Conservation (phyloP, 2,797 vertebrate genomes). For the Mus caroli region DNA sequence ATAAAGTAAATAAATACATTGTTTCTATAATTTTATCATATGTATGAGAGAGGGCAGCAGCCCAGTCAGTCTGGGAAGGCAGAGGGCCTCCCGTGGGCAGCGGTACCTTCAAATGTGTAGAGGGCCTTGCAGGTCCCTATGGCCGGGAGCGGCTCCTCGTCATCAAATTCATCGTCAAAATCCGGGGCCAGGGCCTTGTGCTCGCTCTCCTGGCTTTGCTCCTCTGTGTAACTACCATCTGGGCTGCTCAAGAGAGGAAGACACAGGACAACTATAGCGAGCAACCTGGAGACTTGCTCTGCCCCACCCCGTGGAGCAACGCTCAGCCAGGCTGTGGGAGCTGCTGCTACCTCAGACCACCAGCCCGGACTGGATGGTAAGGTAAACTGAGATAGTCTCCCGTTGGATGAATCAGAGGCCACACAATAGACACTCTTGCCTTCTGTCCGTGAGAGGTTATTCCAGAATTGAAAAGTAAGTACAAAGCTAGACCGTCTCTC, state of each 20-base stretch:
- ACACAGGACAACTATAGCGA: slow-evolving; percentile 94
- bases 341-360: background rate
- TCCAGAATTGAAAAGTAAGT: background rate
- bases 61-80: background rate
- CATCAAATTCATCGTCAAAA: slow-evolving; percentile 98
- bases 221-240: slow-evolving; percentile 99
- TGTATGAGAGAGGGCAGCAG: background rate
- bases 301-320: background rate
- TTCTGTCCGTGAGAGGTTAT: background rate
- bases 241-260: slow-evolving; percentile 99
- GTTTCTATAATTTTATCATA: background rate
- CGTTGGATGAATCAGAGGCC: background rate
- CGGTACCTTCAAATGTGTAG: slow-evolving; percentile 96
- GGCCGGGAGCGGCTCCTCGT: slow-evolving; percentile 96
- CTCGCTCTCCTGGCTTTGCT: slow-evolving; percentile 95
- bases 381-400: background rate
- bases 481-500: background rate
- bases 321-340: too few species aligned
- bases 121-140: slow-evolving; percentile 98
- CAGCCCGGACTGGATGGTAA: background rate
- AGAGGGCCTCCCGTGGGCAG: background rate
- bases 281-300: background rate
- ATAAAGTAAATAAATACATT: background rate
- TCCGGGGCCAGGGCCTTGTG: slow-evolving; percentile 94
- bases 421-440: background rate